Percentiles rank a stretch among this genome's conserved stretches.
Conservation (phyloP, 2,888 invertebrate species). For the Hypolimnas misippus region DNA sequence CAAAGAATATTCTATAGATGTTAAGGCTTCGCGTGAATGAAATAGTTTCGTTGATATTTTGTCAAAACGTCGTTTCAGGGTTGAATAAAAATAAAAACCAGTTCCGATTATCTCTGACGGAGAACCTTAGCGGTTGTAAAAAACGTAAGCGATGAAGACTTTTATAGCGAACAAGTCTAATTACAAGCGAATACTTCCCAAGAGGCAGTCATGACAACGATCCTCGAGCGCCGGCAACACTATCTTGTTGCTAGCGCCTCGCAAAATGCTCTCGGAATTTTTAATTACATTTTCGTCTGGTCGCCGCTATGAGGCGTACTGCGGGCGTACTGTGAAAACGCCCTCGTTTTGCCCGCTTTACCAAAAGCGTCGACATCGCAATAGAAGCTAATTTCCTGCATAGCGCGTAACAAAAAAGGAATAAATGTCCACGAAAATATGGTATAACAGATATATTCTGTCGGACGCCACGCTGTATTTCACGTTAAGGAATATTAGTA, state of each 20-base stretch:
- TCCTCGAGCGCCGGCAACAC: constrained; percentile 74
- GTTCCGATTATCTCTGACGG: constrained; percentile 53
- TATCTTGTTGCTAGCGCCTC: constrained; percentile 80
- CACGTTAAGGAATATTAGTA: not conserved
- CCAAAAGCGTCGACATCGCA: constrained; percentile 83
- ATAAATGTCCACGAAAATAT: constrained; percentile 67
- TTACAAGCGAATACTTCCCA: constrained; percentile 79
- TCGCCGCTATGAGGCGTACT: constrained; percentile 74
- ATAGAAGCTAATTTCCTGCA: constrained; percentile 84
- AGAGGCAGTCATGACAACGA: constrained; percentile 79
- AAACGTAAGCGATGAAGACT: constrained; percentile 67
- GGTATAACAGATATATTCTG: constrained; percentile 47
- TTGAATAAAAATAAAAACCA: constrained; percentile 46
- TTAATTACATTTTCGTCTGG: constrained; percentile 84
- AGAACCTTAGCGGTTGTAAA: constrained; percentile 52
- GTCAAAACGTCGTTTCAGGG: constrained; percentile 8
- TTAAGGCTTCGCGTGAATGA: not conserved
- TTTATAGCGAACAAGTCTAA: constrained; percentile 74
- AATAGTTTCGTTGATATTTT: constrained; percentile 2
- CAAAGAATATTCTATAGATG: constrained; percentile 23
- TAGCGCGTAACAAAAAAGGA: constrained; percentile 77
- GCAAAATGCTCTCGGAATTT: constrained; percentile 83
- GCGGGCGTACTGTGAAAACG: constrained; percentile 70
- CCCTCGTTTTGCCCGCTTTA: constrained; percentile 80
- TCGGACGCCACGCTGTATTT: constrained; percentile 19